Evolutionary conservation across 2,888 invertebrate genomes (phyloP).

Genomic region (Charanyca ferruginea): DNA sequence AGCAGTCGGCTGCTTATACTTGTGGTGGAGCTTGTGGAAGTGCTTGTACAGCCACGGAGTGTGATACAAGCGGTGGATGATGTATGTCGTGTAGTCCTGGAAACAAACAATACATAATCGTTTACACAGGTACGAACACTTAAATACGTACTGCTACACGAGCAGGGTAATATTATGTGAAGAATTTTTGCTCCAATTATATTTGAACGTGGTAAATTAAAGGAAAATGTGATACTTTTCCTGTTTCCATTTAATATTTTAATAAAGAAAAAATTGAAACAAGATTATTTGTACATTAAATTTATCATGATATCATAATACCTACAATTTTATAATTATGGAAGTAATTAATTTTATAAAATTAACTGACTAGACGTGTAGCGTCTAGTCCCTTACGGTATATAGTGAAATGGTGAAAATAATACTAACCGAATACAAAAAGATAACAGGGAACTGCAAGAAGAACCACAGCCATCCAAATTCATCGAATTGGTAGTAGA

Average conservation of each 20-base stretch:
- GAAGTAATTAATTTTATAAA: not conserved
- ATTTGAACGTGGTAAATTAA: not conserved
- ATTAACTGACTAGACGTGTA: not conserved
- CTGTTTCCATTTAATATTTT: not conserved
- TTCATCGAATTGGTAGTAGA: conserved; percentile 92
- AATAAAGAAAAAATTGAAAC: not conserved
- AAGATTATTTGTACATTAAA: not conserved
- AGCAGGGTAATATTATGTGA: conserved; percentile 10
- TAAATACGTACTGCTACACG: not conserved
- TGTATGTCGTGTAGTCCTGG: conserved; percentile 92
- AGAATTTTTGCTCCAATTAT: not conserved
- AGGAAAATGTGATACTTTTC: conserved; percentile 16
- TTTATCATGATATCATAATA: too few relatives aligned
- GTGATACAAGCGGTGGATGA: conserved; percentile 93
- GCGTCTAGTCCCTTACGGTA: too few relatives aligned
- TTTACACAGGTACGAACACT: not conserved
- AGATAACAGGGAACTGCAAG: conserved; percentile 92
- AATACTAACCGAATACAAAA: conserved; percentile 91
- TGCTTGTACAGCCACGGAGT: conserved; percentile 93
- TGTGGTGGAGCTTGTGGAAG: conserved; percentile 94
- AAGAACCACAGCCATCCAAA: conserved; percentile 93
- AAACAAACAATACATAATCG: conserved; percentile 35
- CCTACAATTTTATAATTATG: not conserved
- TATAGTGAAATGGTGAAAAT: not conserved
- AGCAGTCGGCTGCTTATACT: conserved; percentile 94